A percentile compares a stretch with the other conserved stretches of the same genome.
These are phyloP conservation scores for Amblyjoppa proteus DNA, from an alignment of 2,888 invertebrate species.

Conservation along the genomic window DNA sequence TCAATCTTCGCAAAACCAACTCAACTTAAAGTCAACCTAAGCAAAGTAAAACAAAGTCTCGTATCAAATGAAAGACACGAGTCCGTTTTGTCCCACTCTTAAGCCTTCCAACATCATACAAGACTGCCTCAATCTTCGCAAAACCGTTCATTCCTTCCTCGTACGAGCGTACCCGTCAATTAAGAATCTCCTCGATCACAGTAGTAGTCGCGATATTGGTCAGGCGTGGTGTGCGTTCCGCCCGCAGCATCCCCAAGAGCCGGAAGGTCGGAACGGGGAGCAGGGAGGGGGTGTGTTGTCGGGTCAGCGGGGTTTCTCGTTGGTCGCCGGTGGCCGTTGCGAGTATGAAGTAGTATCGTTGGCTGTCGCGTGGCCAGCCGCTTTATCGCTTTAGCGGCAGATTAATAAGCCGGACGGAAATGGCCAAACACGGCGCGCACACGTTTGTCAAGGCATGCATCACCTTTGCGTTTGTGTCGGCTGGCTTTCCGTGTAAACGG, in stretches of 20 bases:
- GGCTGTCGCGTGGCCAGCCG: slow-evolving; percentile 79
- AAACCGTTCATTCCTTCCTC: background rate
- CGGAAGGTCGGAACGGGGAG: background rate
- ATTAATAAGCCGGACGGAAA: slow-evolving; percentile 81
- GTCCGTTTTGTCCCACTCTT: background rate
- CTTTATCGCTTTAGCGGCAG: slow-evolving; percentile 82
- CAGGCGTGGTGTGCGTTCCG: slow-evolving; percentile 10
- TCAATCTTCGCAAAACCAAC: background rate
- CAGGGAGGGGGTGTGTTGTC: background rate
- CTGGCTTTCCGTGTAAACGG: slow-evolving; percentile 60
- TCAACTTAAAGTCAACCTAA: too few relatives aligned
- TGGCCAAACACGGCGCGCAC: slow-evolving; percentile 66
- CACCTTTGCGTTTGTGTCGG: slow-evolving; percentile 68
- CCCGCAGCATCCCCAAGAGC: background rate
- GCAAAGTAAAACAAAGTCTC: too few relatives aligned
- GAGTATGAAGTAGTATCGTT: slow-evolving; percentile 79
- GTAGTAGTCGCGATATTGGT: slow-evolving; percentile 32
- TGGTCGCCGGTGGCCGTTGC: slow-evolving; percentile 35
- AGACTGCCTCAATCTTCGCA: background rate
- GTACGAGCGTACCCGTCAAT: slow-evolving; percentile 50
- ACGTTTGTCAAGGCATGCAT: slow-evolving; percentile 68
- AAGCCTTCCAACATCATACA: background rate
- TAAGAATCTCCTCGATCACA: slow-evolving; percentile 44
- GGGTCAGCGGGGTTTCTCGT: slow-evolving; percentile 14
- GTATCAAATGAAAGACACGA: background rate